phyloP scores from a whole-genome alignment of 2,888 invertebrate species.

The Xestia xanthographa region DNA sequence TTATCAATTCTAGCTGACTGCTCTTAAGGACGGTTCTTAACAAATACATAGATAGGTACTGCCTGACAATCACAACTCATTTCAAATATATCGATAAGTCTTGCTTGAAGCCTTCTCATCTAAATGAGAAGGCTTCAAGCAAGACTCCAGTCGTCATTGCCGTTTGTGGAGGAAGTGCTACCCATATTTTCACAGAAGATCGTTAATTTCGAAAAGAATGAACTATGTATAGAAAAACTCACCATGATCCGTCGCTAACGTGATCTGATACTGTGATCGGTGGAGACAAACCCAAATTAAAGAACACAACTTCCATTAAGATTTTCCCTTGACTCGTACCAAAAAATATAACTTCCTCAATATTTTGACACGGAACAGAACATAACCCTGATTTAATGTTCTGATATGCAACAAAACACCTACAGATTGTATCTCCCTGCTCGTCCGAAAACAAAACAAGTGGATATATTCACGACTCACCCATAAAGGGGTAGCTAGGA shows the following conservation, averaged over 20 bases:
- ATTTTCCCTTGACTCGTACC: conserved; percentile 18
- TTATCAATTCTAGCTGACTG: too few relatives aligned
- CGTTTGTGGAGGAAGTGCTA: background rate
- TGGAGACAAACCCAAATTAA: too few relatives aligned
- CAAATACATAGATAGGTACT: background rate
- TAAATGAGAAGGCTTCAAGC: background rate
- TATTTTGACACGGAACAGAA: conserved; percentile 54
- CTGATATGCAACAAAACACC: conserved; percentile 71
- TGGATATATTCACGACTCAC: conserved; percentile 75
- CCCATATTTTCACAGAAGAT: background rate
- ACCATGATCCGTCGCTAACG: too few relatives aligned
- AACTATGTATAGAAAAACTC: background rate
- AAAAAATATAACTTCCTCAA: conserved; percentile 35
- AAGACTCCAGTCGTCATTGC: background rate
- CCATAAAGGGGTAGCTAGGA: conserved; percentile 86
- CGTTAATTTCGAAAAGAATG: background rate
- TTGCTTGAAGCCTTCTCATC: too few relatives aligned
- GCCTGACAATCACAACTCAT: background rate
- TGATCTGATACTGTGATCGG: too few relatives aligned
- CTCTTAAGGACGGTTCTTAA: background rate
- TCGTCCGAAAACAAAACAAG: conserved; percentile 80
- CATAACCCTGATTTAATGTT: conserved; percentile 64
- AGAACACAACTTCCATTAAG: background rate
- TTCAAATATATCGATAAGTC: background rate
- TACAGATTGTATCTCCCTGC: conserved; percentile 76